Conservation (phyloP, 2,113 vertebrate genomes). For the Microtus pennsylvanicus region DNA sequence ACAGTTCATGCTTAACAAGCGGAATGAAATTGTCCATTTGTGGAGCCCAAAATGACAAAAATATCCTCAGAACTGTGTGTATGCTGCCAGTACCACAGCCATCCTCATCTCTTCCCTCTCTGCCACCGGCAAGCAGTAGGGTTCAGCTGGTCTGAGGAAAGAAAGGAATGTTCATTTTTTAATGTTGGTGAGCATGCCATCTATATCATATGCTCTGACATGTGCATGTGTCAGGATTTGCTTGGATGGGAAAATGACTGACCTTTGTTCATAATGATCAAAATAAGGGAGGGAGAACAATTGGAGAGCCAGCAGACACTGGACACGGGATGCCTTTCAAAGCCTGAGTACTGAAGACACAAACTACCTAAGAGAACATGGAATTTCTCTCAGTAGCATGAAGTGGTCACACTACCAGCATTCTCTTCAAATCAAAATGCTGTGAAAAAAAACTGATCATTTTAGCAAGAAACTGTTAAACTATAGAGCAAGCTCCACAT, state of each 20-base stretch:
- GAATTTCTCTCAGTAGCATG: rapidly evolving
- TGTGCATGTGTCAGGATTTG: slow-evolving; percentile 84
- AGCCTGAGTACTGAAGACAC: background rate
- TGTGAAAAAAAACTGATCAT: background rate
- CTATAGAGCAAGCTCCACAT: background rate
- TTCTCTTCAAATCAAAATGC: background rate
- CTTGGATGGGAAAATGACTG: slow-evolving; percentile 84
- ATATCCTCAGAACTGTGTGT: background rate
- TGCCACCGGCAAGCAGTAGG: background rate
- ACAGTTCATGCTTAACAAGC: slow-evolving; percentile 60
- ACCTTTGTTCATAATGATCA: slow-evolving; percentile 86
- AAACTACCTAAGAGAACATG: background rate
- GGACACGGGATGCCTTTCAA: slow-evolving; percentile 26
- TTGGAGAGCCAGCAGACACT: slow-evolving; percentile 82
- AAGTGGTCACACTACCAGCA: background rate
- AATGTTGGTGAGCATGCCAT: slow-evolving; percentile 81
- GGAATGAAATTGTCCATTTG: slow-evolving; percentile 47
- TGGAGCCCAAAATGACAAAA: slow-evolving; percentile 61
- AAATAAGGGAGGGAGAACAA: slow-evolving; percentile 82
- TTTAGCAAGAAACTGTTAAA: background rate
- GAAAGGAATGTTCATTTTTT: slow-evolving; percentile 45
- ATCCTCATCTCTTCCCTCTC: background rate
- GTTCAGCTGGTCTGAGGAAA: slow-evolving; percentile 61
- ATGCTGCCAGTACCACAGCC: background rate
- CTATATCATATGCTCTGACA: slow-evolving; percentile 82